Evolutionary conservation across 2,888 invertebrate genomes (phyloP).

Genomic region (Diaprepes abbreviatus): DNA sequence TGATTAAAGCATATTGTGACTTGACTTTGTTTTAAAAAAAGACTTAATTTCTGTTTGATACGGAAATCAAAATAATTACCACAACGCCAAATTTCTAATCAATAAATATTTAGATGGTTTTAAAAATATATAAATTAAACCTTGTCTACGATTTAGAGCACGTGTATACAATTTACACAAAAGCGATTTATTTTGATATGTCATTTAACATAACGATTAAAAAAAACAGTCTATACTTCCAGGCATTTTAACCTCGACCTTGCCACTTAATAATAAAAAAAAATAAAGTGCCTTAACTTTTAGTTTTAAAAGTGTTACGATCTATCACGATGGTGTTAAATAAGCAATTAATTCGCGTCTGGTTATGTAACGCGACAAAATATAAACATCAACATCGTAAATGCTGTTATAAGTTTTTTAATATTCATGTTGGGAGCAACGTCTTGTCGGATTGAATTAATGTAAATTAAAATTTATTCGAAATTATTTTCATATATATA

Average conservation of each 20-base stretch:
- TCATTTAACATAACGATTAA: too few relatives aligned
- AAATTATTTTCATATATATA: constrained; percentile 10
- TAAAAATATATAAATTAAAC: too few relatives aligned
- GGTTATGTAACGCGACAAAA: constrained; percentile 18
- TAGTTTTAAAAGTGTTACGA: constrained; percentile 5
- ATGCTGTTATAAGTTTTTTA: constrained; percentile 21
- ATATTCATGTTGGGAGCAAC: constrained; percentile 28
- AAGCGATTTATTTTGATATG: too few relatives aligned
- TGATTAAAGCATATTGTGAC: too few relatives aligned
- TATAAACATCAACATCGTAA: constrained; percentile 30
- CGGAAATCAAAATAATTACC: too few relatives aligned
- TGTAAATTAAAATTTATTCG: constrained; percentile 3
- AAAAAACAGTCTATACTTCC: background rate
- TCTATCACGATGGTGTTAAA: constrained; percentile 27
- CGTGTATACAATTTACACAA: too few relatives aligned
- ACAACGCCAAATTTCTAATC: too few relatives aligned
- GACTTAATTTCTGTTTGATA: too few relatives aligned
- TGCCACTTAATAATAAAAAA: constrained; percentile 26
- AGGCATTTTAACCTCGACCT: constrained; percentile 27
- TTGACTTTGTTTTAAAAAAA: too few relatives aligned
- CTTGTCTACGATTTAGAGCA: too few relatives aligned
- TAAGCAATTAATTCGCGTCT: constrained; percentile 28
- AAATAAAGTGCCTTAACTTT: constrained; percentile 11
- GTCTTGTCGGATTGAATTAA: constrained; percentile 23
- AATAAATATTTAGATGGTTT: too few relatives aligned